Base-by-base conservation (phyloP, 2,113 vertebrate genomes). In the Channa argus region DNA sequence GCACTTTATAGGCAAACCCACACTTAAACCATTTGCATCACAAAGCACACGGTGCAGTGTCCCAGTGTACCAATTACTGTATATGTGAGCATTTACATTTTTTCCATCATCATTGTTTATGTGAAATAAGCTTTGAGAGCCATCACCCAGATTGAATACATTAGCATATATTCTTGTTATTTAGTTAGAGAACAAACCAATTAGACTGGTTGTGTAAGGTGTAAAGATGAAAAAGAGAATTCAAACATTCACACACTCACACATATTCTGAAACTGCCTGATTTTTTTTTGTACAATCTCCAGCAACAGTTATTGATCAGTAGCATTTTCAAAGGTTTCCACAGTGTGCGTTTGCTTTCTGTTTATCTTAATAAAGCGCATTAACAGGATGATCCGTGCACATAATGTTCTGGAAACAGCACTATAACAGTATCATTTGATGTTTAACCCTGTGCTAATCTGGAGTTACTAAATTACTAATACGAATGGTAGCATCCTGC, bases 81-180 rank as follows among this genome's bases (percentile, higher is more conserved):
- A 91, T 91, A 92, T 59, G 85, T 76, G 79, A 62, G 70, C 80
- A 79, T 94, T 90, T 89, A 89, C 89, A 92, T 91, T 87, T 90
- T 80, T 87, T 74, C 24, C 87, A 70, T 93, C 90, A 89, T 82
- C 86, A 93, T 92, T 94, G 92, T 94, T 89, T 63, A 38, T 83
- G 90, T 88, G 79, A 89, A 93, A 93, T 89, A 63, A 89, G 68
- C 80, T 75, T 80, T 90, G 92, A 93, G 84, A 92, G 77, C 89
- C 92, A 84, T 89, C 39, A 13, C 72, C 62, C 63, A 61, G 74
- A 70, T 36, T 88, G 87, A 92, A 87, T 79, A 82, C 78, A 91
- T 93, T 92, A 86, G 74, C 80, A 89, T 89, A 67, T 79, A 78
- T 80, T 52, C 71, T 80, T 80, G 44, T 85, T 60, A 84, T 88